These are phyloP conservation scores for Solea senegalensis DNA, from an alignment of 2,113 vertebrate genomes.

Conservation along the genomic window DNA sequence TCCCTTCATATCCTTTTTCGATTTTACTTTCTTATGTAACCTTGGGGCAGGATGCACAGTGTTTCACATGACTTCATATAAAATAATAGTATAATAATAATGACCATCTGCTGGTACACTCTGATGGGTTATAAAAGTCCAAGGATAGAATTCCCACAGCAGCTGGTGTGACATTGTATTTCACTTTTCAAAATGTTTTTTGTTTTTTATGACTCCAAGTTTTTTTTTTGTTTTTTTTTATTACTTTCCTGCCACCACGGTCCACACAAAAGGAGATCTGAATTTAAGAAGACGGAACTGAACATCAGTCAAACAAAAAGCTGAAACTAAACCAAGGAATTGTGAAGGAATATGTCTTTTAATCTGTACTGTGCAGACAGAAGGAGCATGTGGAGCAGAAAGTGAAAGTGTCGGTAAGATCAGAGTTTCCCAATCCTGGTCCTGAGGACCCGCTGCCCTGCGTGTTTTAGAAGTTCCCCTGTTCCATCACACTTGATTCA, in stretches of 20 bases:
- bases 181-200: not conserved
- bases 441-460: too few species aligned
- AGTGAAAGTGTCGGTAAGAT: too few species aligned
- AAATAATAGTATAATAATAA: not conserved
- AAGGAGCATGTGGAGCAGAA: too few species aligned
- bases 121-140: not conserved
- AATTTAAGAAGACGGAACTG: not conserved
- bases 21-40: conserved; percentile 17
- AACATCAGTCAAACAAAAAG: not conserved
- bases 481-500: too few species aligned
- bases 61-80: not conserved
- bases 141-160: not conserved
- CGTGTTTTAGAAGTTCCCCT: too few species aligned
- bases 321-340: not conserved
- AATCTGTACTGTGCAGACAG: too few species aligned
- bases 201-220: not conserved
- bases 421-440: too few species aligned
- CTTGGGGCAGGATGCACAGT: not conserved
- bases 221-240: not conserved
- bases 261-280: not conserved
- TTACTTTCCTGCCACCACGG: not conserved
- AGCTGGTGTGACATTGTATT: not conserved
- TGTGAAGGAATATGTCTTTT: too few species aligned
- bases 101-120: not conserved
- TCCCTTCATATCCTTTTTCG: conserved; percentile 21